These are phyloP conservation scores for Novumbra hubbsi DNA, from an alignment of 2,797 vertebrate genomes.

Conservation along the genomic window DNA sequence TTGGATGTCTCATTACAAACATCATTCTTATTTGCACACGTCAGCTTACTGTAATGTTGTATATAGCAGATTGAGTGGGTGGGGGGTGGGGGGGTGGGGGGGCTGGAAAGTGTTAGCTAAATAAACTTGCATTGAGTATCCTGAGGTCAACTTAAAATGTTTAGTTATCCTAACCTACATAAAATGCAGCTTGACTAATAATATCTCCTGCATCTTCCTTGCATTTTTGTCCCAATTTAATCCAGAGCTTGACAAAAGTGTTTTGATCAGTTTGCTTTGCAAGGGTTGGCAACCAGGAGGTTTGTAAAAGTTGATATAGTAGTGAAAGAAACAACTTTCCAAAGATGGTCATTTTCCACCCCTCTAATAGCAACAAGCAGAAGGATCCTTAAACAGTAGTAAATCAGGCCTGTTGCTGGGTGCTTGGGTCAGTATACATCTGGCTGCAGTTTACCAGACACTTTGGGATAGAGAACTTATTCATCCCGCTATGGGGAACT, in stretches of 20 bases:
- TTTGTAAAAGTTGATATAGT: neutral
- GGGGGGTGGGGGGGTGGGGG: neutral
- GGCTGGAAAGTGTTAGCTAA: neutral
- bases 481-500: conserved; percentile 30
- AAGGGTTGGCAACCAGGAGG: neutral
- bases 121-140: neutral
- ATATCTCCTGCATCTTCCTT: neutral
- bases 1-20: neutral
- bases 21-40: neutral
- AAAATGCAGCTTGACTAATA: neutral
- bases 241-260: neutral
- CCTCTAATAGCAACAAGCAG: conserved; percentile 31
- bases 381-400: conserved; percentile 36
- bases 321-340: conserved; percentile 21
- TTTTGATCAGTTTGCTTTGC: neutral
- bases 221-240: too few species aligned
- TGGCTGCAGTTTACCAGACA: neutral
- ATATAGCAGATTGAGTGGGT: neutral
- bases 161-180: neutral
- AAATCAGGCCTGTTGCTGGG: conserved; percentile 20
- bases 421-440: neutral
- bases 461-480: conserved; percentile 5
- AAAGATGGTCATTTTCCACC: conserved; percentile 46
- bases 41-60: neutral
- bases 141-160: neutral